Conservation (phyloP, 2,113 vertebrate species). For the Saccopteryx leptura region DNA sequence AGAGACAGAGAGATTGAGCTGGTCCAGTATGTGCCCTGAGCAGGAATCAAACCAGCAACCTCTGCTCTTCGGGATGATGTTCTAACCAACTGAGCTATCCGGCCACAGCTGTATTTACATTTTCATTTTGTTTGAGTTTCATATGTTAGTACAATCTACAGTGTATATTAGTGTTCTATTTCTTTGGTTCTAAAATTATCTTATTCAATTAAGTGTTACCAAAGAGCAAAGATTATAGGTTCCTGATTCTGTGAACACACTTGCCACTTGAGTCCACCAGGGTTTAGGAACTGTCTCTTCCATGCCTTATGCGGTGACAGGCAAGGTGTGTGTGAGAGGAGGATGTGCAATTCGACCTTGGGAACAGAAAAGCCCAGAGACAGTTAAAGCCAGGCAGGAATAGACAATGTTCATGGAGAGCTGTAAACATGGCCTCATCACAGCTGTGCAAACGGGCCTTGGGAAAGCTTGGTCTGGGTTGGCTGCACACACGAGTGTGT, state of each 20-base stretch:
- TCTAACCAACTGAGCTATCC: too few species aligned
- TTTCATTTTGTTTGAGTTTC: neutral
- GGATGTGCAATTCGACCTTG: neutral
- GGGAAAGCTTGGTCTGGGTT: neutral
- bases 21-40: too few species aligned
- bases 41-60: too few species aligned
- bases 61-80: too few species aligned
- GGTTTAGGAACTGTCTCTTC: neutral
- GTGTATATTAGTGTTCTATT: neutral
- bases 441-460: neutral
- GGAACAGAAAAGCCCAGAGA: neutral
- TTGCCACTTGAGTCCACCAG: neutral
- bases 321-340: neutral
- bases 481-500: neutral
- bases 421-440: neutral
- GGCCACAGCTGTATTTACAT: neutral
- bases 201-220: neutral
- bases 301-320: neutral
- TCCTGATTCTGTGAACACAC: neutral
- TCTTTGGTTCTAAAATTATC: slow-evolving; percentile 2
- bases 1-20: too few species aligned
- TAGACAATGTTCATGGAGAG: neutral
- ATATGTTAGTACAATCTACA: neutral
- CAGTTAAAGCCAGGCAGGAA: neutral
- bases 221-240: neutral